Evolutionary conservation across 2,113 vertebrate species (phyloP), one percentile per base, ranked within the genome.

Genomic region (Stegastes partitus): DNA sequence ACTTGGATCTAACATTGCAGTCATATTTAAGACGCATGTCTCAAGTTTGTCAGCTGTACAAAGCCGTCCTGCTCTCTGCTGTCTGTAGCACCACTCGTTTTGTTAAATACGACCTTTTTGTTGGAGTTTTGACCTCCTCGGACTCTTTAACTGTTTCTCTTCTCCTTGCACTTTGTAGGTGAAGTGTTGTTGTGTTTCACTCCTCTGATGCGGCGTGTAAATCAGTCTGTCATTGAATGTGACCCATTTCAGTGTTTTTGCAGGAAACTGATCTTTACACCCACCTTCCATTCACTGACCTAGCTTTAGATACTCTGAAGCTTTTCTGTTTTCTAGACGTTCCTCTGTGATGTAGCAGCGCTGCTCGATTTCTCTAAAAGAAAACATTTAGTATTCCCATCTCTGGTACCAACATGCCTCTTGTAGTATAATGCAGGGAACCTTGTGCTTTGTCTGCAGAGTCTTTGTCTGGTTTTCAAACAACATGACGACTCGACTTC

Each of bases 161-260:
- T 18, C 45, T 47, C 45, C 31, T 34, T 34, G 31, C 1, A 10
- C 7, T 1, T 34, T 34, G 31, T 8, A 9, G 31, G 10, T 34
- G 10, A 34, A 34, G 31, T 34, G 7, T 9, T 9, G 31, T 34
- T 18, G 14, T 18, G 15, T 47, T 47, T 47, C 18, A 47, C 45
- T 67, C 2, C 19, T 49, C 11, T n/a, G 57, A 42, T 26, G 6
- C n/a, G 10, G 19, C 45, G 44, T 22, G 10, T 28, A 18, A 78
- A 39, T 31, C 31, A 11, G 26, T 68, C 7, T 14, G 16, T 58
- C 18, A 50, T 37, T 2, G 42, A 21, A 26, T 26, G 26, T 79
- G 50, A 78, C 50, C 67, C 16, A 18, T 25, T 55, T 31, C 19
- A 31, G 5, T 47, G 26, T 37, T 78, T 21, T 44, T 57, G 21